Evolutionary conservation across 1,140 invertebrate genomes (phyloP), one percentile per base, ranked within the genome.

Genomic region (Heliconius eleuchia): DNA sequence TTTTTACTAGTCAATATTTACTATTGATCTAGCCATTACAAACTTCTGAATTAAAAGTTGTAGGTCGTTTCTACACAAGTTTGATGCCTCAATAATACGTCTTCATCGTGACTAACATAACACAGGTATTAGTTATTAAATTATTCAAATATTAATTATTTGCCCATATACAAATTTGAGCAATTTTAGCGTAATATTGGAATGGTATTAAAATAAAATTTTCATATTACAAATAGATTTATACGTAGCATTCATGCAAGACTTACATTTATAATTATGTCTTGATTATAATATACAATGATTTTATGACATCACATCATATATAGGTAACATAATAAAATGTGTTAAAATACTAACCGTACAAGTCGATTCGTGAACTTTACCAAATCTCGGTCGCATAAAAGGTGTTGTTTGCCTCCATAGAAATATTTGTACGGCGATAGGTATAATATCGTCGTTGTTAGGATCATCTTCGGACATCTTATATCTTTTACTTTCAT

Each of bases 401-500:
- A 99, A 99, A 5, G 98, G 98, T 96, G 98, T 98, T 82, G 98
- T 98, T 95, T 99, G 98, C 87, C 98, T 96, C 99, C 99, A 99
- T 80, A 99, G 96, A 95, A 99, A 99, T 81, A 98, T 98, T 92
- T 99, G 99, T 80, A 99, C 98, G 4, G 99, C 98, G 81, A 99
- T 97, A n/a, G 99, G 99, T 82, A 99, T 95, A 79, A 97, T 96
- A 84, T 98, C 97, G 85, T 97, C 97, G 83, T 95, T 95, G 82
- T 95, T 91, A 19, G 95, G 95, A 84, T 96, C 96, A 83, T 96
- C 95, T 86, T 95, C 95, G 34, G 85, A 79, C 66, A 85, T 37
- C 5, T 37, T 37, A 37, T 85, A 9, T 92, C 91, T 81, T 90
- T 92, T 13, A 89, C 83, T 83, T 91, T 93, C 89, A 94, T 95